Conservation (phyloP, 2,113 vertebrate genomes). For the Paramisgurnus dabryanus region DNA sequence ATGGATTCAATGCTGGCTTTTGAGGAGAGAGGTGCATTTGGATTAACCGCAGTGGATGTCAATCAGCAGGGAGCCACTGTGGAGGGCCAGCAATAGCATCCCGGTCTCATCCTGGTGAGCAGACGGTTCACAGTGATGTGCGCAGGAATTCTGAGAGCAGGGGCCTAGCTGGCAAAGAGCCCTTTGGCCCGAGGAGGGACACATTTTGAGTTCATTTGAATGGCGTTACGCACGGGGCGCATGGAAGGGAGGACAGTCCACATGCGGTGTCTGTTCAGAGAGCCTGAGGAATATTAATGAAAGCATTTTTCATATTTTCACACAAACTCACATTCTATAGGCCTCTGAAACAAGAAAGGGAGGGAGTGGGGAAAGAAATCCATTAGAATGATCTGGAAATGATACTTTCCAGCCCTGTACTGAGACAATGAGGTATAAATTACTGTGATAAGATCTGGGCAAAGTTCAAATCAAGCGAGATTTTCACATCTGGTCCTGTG, state of each 20-base stretch:
- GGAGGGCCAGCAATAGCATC: background rate
- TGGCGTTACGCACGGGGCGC: slow-evolving; percentile 27
- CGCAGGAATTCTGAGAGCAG: slow-evolving; percentile 15
- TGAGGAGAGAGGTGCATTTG: slow-evolving; percentile 27
- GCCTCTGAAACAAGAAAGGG: slow-evolving; percentile 40
- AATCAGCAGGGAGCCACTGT: slow-evolving; percentile 4
- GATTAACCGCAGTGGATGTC: slow-evolving; percentile 6
- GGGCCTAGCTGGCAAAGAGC: slow-evolving; percentile 33
- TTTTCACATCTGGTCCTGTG: slow-evolving; percentile 89
- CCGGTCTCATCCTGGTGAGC: background rate
- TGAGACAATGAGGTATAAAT: slow-evolving; percentile 82
- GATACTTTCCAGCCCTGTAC: slow-evolving; percentile 63
- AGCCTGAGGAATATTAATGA: slow-evolving; percentile 51
- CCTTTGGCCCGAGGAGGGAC: slow-evolving; percentile 41
- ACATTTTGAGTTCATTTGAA: slow-evolving; percentile 42
- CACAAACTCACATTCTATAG: slow-evolving; percentile 37
- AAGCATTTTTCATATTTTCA: slow-evolving; percentile 48
- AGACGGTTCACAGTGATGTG: slow-evolving; percentile 35
- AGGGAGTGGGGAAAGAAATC: slow-evolving; percentile 58
- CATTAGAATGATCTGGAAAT: slow-evolving; percentile 62
- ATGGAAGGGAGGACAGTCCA: slow-evolving; percentile 8
- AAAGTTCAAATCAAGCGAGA: slow-evolving; percentile 77
- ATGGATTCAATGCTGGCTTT: slow-evolving; percentile 40
- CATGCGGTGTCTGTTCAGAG: slow-evolving; percentile 32
- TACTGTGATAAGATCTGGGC: slow-evolving; percentile 83